A percentile compares a stretch with the other conserved stretches of the same genome.
These are phyloP conservation scores for Cyprinodon diabolis DNA, from an alignment of 2,797 vertebrate genomes.

Conservation along the genomic window DNA sequence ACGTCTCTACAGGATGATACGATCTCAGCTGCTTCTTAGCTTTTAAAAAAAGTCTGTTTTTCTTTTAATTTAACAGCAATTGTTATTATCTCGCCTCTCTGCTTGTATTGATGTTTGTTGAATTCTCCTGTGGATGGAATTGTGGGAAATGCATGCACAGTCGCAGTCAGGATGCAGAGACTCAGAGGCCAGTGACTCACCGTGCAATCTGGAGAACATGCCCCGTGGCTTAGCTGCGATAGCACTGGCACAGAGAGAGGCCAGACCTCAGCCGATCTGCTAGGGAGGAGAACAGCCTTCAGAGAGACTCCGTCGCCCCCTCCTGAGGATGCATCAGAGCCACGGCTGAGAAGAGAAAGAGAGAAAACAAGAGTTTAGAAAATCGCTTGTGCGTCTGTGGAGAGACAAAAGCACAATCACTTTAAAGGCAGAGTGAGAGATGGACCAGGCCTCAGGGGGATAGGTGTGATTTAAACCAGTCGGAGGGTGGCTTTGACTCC, in stretches of 20 bases:
- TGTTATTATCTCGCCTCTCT: conserved; percentile 6
- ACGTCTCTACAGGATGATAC: neutral
- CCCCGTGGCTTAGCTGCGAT: conserved; percentile 77
- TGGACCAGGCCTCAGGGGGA: conserved; percentile 54
- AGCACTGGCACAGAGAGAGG: conserved; percentile 70
- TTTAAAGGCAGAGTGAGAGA: conserved; percentile 50
- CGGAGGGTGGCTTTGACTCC: conserved; percentile 55
- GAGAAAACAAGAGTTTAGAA: conserved; percentile 16
- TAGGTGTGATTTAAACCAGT: conserved; percentile 59
- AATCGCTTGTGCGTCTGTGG: conserved; percentile 26
- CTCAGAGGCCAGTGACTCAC: conserved; percentile 76
- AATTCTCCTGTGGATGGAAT: conserved; percentile 23
- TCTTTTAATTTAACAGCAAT: neutral
- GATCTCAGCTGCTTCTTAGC: neutral
- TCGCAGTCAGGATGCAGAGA: conserved; percentile 52
- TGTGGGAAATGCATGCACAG: conserved; percentile 62
- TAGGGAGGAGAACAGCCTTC: conserved; percentile 59
- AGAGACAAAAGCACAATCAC: conserved; percentile 45
- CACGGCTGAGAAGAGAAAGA: conserved; percentile 16
- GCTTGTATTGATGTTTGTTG: conserved; percentile 20
- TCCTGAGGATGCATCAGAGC: conserved; percentile 44
- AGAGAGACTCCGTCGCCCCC: conserved; percentile 45
- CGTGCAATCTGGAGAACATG: conserved; percentile 82
- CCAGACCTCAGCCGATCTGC: conserved; percentile 74
- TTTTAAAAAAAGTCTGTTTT: conserved; percentile 7